Percentiles rank a stretch among this genome's conserved stretches.
Conservation (phyloP, 2,113 vertebrate species). For the Bos taurus region DNA sequence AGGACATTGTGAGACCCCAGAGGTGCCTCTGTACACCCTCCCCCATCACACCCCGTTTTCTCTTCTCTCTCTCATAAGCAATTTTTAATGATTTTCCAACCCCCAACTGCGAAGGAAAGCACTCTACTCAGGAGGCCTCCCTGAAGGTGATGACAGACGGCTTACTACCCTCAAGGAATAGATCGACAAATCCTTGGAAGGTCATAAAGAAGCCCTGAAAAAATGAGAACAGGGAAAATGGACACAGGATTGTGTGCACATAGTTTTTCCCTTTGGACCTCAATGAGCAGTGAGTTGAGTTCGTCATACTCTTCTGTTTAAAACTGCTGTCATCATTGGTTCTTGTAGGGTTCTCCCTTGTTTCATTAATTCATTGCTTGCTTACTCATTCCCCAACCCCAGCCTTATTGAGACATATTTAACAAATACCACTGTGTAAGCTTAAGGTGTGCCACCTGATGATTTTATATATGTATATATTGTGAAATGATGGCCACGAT, state of each 20-base stretch:
- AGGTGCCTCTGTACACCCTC: background rate
- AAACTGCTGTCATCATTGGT: background rate
- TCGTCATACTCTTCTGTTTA: background rate
- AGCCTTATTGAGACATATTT: background rate
- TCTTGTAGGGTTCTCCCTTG: background rate
- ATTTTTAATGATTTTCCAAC: background rate
- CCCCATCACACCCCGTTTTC: fast-evolving
- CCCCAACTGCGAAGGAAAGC: background rate
- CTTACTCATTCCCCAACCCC: background rate
- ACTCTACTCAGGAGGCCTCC: background rate
- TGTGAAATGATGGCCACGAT: background rate
- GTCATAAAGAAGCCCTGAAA: background rate
- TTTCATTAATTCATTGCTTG: background rate
- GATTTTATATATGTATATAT: background rate
- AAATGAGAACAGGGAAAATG: background rate
- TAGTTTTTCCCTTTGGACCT: background rate
- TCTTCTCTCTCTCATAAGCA: background rate
- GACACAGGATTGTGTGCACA: background rate
- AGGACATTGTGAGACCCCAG: background rate
- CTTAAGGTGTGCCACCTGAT: background rate
- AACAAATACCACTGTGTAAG: background rate
- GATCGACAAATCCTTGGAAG: background rate
- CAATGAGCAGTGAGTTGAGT: background rate
- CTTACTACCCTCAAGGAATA: background rate
- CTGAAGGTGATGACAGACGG: background rate